phyloP scores from a whole-genome alignment of 1,140 invertebrate genomes.

The Palaemon carinicauda region DNA sequence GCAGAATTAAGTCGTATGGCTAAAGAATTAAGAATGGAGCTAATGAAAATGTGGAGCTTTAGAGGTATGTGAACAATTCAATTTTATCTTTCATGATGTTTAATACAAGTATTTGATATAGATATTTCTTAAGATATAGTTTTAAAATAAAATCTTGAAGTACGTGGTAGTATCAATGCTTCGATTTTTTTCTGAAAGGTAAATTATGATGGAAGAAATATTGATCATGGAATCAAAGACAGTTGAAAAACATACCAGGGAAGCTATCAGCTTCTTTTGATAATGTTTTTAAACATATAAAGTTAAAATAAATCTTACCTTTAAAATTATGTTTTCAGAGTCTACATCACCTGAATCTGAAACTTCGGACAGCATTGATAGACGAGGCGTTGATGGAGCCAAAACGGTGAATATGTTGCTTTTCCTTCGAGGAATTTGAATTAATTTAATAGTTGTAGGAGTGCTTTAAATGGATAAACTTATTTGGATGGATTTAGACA shows the following conservation, averaged over 20 bases:
- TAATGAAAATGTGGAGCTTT: constrained; percentile 52
- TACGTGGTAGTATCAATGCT: not conserved
- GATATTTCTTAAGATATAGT: no score
- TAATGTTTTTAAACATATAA: not conserved
- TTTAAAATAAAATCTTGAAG: not conserved
- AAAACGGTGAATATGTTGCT: not conserved
- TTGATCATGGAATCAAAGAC: no score
- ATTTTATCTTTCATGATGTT: not conserved
- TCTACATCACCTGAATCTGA: constrained; percentile 41
- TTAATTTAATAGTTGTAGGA: no score
- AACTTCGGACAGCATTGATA: constrained; percentile 14
- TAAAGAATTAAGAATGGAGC: constrained; percentile 39
- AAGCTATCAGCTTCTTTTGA: not conserved
- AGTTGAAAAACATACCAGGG: no score
- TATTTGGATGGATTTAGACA: no score
- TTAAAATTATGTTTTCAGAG: not conserved
- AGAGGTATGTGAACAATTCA: not conserved
- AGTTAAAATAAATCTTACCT: not conserved
- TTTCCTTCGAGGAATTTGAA: no score
- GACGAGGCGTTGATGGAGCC: constrained; percentile 4
- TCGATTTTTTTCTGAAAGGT: no score
- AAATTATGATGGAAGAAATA: no score
- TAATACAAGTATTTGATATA: no score
- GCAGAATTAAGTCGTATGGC: constrained; percentile 49
- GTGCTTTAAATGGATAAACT: no score